These are phyloP conservation scores for Blastomussa wellsi DNA, from an alignment of 92 coral and sea anemone genomes.

Conservation along the genomic window DNA sequence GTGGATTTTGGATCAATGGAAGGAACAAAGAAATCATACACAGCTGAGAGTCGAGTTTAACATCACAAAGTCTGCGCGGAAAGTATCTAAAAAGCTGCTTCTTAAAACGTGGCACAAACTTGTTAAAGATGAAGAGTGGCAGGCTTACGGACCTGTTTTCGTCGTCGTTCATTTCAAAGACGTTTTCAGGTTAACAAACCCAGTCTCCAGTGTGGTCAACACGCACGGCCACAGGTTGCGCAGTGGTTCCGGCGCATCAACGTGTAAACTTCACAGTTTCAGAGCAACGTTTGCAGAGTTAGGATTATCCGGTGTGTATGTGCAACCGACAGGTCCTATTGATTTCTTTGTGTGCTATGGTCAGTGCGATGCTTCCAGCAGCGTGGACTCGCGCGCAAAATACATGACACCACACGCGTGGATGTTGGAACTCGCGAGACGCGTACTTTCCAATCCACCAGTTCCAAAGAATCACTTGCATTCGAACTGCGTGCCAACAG, in stretches of 20 bases:
- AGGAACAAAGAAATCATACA: background rate
- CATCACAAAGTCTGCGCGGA: background rate
- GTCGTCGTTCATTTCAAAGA: background rate
- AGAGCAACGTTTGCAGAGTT: background rate
- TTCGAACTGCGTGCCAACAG: background rate
- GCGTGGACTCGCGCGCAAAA: background rate
- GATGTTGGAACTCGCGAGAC: constrained; percentile 15
- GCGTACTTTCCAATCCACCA: background rate
- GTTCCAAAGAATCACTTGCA: background rate
- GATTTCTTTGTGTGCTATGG: background rate
- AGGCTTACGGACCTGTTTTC: background rate
- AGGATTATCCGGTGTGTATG: background rate
- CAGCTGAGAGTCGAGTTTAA: constrained; percentile 1
- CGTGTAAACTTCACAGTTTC: constrained; percentile 5
- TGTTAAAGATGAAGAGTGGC: background rate
- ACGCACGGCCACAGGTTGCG: background rate
- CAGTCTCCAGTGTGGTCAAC: background rate
- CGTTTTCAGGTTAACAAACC: background rate
- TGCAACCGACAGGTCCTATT: background rate
- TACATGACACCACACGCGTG: constrained; percentile 2
- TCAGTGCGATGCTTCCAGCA: background rate
- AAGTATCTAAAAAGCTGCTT: background rate
- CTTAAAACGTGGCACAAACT: background rate
- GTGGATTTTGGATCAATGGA: constrained; percentile 9
- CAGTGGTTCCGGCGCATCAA: background rate